Base-by-base conservation (phyloP, 2,113 vertebrate genomes). In the Syngnathoides biaculeatus region DNA sequence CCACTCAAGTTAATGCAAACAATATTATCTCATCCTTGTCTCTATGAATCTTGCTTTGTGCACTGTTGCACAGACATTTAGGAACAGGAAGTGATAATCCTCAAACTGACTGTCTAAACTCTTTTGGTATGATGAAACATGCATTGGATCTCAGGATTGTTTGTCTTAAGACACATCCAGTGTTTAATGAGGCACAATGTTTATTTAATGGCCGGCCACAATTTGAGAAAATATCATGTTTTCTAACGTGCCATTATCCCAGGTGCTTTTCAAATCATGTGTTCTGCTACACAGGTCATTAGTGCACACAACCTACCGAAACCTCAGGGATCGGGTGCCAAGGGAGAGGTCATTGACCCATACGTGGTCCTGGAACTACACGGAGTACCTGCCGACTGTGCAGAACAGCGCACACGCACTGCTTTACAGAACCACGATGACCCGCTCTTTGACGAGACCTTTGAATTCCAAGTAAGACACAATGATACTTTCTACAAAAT, bases 281-380 rank as follows among this genome's bases (percentile, higher is more conserved):
- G 42, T 61, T 71, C 35, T n/a, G 0, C 48, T 20, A n/a, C 78
- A 90, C 79, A 90, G 88, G 93, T 99, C 63, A 98, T 98, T 87
- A 98, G 97, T 30, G 97, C 96, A 48, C 96, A 98, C 76, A 97
- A 94, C 79, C 94, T 98, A 68, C 97, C 97, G 67, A 99, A 99
- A 87, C 97, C 97, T 63, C 96, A 95, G 84, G 97, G 96, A 12
- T 96, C 97, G 0, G 97, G 96, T 68, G 94, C 97, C 50, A 99
- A 99, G 75, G 97, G 97, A 5, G 97, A 99, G 68, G 95, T 99
- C 73, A 96, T 98, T 22, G 97, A 99, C 77, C 97, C 97, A 0
- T 99, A 99, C 0, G 95, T 99, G 61, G 97, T 95, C 55, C 91
- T 99, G 84, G 97, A 98, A 87, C 93, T 99, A 79, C 97, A 98